phyloP scores from a whole-genome alignment of 2,113 vertebrate species.

The Verasper variegatus region DNA sequence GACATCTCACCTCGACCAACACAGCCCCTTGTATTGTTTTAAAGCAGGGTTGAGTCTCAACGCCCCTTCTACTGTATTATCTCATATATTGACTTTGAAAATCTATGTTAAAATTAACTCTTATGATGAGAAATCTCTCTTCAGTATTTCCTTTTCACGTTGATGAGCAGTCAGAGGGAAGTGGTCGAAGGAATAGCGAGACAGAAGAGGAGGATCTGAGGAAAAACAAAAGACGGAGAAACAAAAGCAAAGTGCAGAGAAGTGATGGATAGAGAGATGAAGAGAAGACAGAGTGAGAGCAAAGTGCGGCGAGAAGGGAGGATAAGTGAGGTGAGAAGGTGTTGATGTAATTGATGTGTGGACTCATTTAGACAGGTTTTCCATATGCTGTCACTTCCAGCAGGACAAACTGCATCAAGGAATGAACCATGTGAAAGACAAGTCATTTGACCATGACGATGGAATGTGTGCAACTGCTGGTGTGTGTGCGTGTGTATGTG shows the following conservation, averaged over 20 bases:
- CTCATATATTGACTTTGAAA: too few species aligned
- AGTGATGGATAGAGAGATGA: slow-evolving; percentile 47
- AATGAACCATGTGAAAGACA: slow-evolving; percentile 78
- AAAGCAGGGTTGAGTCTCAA: too few species aligned
- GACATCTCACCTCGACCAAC: too few species aligned
- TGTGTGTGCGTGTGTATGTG: slow-evolving; percentile 2
- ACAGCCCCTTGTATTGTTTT: too few species aligned
- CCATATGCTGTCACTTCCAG: slow-evolving; percentile 82
- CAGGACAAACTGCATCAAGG: slow-evolving; percentile 77
- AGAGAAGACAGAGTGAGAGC: slow-evolving; percentile 21
- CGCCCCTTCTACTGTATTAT: too few species aligned
- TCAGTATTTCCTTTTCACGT: background rate
- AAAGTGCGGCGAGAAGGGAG: slow-evolving; percentile 1
- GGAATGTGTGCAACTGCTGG: slow-evolving; percentile 63
- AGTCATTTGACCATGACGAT: slow-evolving; percentile 72
- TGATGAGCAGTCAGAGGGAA: background rate
- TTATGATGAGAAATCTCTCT: background rate
- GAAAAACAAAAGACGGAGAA: slow-evolving; percentile 7
- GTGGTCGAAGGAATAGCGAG: background rate
- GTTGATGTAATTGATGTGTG: slow-evolving; percentile 78
- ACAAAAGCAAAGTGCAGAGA: background rate
- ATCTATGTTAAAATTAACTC: too few species aligned
- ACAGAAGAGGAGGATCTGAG: background rate
- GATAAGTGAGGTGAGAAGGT: slow-evolving; percentile 66
- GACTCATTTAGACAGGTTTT: slow-evolving; percentile 84